Evolutionary conservation across 2,797 vertebrate genomes (phyloP), one percentile per base, ranked within the genome.

Genomic region (Protosalanx chinensis): DNA sequence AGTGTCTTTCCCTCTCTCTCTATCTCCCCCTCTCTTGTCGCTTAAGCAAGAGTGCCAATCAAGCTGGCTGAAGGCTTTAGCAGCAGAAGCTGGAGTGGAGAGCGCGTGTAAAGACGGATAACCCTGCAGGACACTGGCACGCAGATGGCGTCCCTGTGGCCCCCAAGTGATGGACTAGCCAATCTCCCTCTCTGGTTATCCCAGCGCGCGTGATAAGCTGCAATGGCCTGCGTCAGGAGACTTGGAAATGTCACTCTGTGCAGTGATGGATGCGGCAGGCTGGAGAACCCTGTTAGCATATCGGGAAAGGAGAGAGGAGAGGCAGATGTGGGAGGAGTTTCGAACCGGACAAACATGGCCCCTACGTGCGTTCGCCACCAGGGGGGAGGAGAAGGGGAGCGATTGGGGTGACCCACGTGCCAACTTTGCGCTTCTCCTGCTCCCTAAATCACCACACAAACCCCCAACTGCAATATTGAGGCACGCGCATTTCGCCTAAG

Each of bases 181-280:
- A 37, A 58, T 84, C 76, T 76, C 35, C 49, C 72, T 69, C 70
- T 57, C 72, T 64, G 73, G 77, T 81, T 85, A 84, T 84, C 78
- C 70, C 63, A 18, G 29, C 63, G 76, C 62, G 71, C 67, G 73
- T 4, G 77, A 89, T 84, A 85, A 89, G 82, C 73, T 71, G 73
- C 64, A 84, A 71, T 62, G 78, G 69, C 78, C 74, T 27, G 78
- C 72, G 35, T 78, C 12, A 20, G 68, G 6, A n/a, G 65, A 74
- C 72, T 78, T 73, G 67, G 79, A 81, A 83, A 82, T 75, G 77
- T 71, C 72, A 74, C 76, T 77, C 33, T 61, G 71, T 76, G 78
- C 74, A 72, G 37, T 76, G 83, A 89, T 83, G 77, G 80, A 84
- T 67, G 27, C 62, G 66, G 68, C 64, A 65, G 58, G 71, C 74